A percentile compares a stretch with the other conserved stretches of the same genome.
Conservation (phyloP, 53 echinoderm and acorn worm genomes). For the Astropecten irregularis region DNA sequence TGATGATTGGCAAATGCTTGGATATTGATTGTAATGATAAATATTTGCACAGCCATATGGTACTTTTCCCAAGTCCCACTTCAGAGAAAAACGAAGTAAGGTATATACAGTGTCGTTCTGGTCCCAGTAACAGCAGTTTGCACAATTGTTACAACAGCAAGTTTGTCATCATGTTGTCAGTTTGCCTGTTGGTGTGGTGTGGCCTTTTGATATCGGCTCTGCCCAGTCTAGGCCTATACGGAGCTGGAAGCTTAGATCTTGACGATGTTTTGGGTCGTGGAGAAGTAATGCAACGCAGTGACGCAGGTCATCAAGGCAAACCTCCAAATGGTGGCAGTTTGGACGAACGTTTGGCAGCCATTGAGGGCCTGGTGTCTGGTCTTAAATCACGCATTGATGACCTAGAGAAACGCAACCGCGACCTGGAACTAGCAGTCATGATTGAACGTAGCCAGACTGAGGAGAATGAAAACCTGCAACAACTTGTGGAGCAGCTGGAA, state of each 20-base stretch:
- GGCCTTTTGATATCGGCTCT: not conserved
- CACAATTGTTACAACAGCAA: not conserved
- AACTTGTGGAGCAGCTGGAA: slow-evolving; percentile 41
- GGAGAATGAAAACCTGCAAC: not conserved
- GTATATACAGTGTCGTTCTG: not conserved
- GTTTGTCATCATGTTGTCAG: slow-evolving; percentile 3
- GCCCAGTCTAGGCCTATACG: not conserved
- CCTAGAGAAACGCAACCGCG: slow-evolving; percentile 36
- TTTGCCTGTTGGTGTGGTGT: slow-evolving; percentile 1
- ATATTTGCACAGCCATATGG: slow-evolving; percentile 5
- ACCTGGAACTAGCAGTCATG: not conserved
- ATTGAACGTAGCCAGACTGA: not conserved
- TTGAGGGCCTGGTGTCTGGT: not conserved
- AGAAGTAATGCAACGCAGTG: not conserved
- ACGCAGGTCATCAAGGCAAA: too few species aligned
- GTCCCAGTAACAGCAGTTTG: not conserved
- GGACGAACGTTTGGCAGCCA: slow-evolving; percentile 1
- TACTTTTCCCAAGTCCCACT: slow-evolving; percentile 1
- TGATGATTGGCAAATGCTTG: not conserved
- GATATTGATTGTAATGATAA: slow-evolving; percentile 1
- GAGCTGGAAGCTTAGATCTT: not conserved
- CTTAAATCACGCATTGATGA: not conserved
- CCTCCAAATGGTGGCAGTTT: not conserved
- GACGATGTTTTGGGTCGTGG: not conserved
- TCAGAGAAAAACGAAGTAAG: not conserved